Evolutionary conservation across 2,888 invertebrate genomes (phyloP).

Genomic region (Isotomurus palustris): DNA sequence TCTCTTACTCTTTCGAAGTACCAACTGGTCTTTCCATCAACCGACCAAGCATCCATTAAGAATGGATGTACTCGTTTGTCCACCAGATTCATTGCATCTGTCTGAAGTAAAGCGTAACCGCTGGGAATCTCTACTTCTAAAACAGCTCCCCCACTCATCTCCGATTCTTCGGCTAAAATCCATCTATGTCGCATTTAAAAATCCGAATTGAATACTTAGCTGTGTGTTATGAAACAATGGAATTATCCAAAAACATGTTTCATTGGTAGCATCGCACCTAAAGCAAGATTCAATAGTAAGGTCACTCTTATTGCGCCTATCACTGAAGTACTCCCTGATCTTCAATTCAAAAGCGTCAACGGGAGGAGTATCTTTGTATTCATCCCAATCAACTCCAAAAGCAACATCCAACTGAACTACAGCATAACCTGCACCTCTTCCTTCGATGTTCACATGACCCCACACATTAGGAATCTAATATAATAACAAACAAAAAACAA

Average conservation of each 20-base stretch:
- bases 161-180: constrained; percentile 48
- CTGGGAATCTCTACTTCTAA: constrained; percentile 53
- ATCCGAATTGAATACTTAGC: not conserved
- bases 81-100: constrained; percentile 50
- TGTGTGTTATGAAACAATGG: not conserved
- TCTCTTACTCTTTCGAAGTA: constrained; percentile 54
- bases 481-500: not conserved
- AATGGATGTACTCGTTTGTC: constrained; percentile 47
- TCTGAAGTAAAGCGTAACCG: constrained; percentile 53
- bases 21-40: constrained; percentile 51
- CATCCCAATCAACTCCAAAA: constrained; percentile 51
- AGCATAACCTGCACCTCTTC: constrained; percentile 56
- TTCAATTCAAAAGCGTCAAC: constrained; percentile 52
- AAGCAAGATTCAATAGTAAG: constrained; percentile 50
- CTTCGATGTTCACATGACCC: constrained; percentile 55
- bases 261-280: constrained; percentile 45
- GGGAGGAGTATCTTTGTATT: constrained; percentile 49
- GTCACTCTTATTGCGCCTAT: constrained; percentile 50
- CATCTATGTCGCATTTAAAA: too few relatives aligned
- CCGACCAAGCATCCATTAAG: constrained; percentile 48
- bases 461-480: constrained; percentile 52
- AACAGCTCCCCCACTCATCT: constrained; percentile 51
- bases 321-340: constrained; percentile 50
- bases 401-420: constrained; percentile 53
- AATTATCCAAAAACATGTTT: not conserved